A percentile compares a stretch with the other conserved stretches of the same genome.
Evolutionary conservation across 2,113 vertebrate genomes (phyloP).

Genomic region (Amblyornis subalaris): DNA sequence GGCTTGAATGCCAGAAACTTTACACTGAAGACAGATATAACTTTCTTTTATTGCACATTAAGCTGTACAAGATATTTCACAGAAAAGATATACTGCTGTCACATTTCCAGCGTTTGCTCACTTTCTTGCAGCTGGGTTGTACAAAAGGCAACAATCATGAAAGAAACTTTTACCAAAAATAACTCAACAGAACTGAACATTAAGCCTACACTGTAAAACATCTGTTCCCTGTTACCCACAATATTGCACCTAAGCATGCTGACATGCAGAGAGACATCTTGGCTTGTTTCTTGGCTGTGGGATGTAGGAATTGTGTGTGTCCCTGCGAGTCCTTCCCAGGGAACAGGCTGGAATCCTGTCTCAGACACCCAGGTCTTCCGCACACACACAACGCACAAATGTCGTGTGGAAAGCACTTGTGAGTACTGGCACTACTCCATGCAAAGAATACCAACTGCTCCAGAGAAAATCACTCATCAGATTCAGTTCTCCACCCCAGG

Average conservation of each 20-base stretch:
- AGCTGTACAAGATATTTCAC: conserved; percentile 85
- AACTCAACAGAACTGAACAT: conserved; percentile 64
- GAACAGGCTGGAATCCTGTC: conserved; percentile 39
- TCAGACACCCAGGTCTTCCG: conserved; percentile 38
- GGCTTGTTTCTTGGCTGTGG: conserved; percentile 58
- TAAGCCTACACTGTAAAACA: conserved; percentile 71
- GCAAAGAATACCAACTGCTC: conserved; percentile 71
- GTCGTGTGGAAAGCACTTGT: conserved; percentile 70
- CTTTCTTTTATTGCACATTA: conserved; percentile 85
- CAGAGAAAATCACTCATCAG: conserved; percentile 48
- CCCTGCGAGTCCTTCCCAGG: conserved; percentile 16
- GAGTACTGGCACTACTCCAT: conserved; percentile 67
- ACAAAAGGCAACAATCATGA: conserved; percentile 78
- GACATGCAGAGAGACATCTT: conserved; percentile 69
- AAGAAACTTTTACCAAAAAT: conserved; percentile 71
- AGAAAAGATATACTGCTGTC: conserved; percentile 79
- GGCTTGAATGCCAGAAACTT: conserved; percentile 77
- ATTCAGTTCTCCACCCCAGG: conserved; percentile 56
- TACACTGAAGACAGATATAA: conserved; percentile 85
- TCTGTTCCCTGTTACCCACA: conserved; percentile 74
- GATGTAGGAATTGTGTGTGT: conserved; percentile 55
- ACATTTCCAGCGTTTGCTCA: conserved; percentile 77
- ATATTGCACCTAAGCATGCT: conserved; percentile 78
- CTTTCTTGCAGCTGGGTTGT: conserved; percentile 76
- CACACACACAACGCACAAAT: conserved; percentile 61